These are phyloP conservation scores for Atopsyche davidsoni DNA, from an alignment of 1,140 invertebrate genomes.

Conservation along the genomic window DNA sequence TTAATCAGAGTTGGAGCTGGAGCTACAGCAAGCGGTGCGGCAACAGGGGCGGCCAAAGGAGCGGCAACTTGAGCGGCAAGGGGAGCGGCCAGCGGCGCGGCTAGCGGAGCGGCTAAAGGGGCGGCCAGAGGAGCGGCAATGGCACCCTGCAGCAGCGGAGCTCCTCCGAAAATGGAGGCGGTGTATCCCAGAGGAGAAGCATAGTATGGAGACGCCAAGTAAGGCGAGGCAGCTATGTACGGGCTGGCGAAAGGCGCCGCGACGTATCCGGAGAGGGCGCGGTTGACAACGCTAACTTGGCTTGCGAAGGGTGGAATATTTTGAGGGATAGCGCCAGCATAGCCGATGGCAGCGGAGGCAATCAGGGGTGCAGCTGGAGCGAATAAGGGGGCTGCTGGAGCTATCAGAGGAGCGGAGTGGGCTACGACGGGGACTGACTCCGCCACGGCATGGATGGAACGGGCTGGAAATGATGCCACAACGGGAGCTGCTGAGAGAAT, in stretches of 20 bases:
- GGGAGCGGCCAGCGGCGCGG: conserved; percentile 32
- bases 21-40: conserved; percentile 19
- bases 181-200: conserved; percentile 20
- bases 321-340: conserved; percentile 46
- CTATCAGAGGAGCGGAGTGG: conserved; percentile 32
- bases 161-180: conserved; percentile 18
- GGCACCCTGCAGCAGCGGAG: conserved; percentile 14
- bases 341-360: conserved; percentile 38
- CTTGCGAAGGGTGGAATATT: conserved; percentile 51
- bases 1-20: conserved; percentile 7
- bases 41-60: conserved; percentile 16
- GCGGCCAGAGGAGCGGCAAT: conserved; percentile 18
- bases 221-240: not conserved
- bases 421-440: conserved; percentile 33
- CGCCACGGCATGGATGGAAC: conserved; percentile 22
- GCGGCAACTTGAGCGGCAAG: conserved; percentile 30
- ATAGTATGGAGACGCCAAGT: conserved; percentile 8
- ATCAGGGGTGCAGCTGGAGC: conserved; percentile 23
- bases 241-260: conserved; percentile 27
- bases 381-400: conserved; percentile 30
- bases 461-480: conserved; percentile 7
- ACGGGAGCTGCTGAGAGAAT: conserved; percentile 5
- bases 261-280: conserved; percentile 36
- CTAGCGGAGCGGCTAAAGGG: conserved; percentile 31
- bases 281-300: conserved; percentile 47